Conservation (phyloP, 2,888 invertebrate species). For the Aspidapion aeneum region DNA sequence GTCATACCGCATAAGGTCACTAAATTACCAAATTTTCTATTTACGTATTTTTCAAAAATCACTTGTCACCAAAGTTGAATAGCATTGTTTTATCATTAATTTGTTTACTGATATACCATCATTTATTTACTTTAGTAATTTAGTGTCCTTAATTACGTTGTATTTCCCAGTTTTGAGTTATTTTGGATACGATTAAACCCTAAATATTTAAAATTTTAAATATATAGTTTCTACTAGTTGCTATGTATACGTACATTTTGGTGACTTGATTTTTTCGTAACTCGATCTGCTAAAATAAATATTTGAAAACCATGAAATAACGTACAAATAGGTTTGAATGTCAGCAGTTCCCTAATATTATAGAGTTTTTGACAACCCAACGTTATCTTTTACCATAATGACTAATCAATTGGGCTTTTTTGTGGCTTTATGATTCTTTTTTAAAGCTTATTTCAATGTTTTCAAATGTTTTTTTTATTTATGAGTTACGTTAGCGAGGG, state of each 20-base stretch:
- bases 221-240: constrained; percentile 48
- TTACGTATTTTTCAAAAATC: too few relatives aligned
- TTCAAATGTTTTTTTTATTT: neutral
- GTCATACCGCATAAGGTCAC: constrained; percentile 46
- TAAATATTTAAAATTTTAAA: constrained; percentile 48
- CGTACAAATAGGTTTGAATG: neutral
- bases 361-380: neutral
- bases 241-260: constrained; percentile 49
- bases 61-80: too few relatives aligned
- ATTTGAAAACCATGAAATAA: constrained; percentile 15
- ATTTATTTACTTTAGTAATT: neutral
- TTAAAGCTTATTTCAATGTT: too few relatives aligned
- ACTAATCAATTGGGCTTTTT: too few relatives aligned
- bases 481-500: neutral
- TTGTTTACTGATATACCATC: too few relatives aligned
- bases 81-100: too few relatives aligned
- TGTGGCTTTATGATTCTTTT: too few relatives aligned
- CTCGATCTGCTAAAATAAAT: neutral
- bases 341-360: neutral
- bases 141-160: constrained; percentile 18
- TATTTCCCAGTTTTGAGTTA: constrained; percentile 53
- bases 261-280: neutral
- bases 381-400: too few relatives aligned
- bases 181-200: constrained; percentile 51
- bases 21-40: neutral